Conservation (phyloP, 2,797 vertebrate species). For the Onychomys leucogaster region DNA sequence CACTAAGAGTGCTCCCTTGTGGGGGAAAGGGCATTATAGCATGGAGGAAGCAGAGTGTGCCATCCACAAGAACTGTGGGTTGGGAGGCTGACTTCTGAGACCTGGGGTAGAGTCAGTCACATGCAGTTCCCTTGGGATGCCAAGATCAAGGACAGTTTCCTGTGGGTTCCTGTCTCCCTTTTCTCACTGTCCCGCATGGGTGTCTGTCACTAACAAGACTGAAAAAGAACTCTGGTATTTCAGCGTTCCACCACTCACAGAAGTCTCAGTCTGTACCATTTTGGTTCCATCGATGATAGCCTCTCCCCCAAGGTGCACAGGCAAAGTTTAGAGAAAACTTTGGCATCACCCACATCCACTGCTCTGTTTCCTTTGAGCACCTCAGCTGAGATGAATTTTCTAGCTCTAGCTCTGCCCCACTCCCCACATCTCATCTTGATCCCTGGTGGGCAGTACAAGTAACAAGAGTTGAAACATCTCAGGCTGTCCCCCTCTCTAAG, state of each 20-base stretch:
- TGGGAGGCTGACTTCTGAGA: background rate
- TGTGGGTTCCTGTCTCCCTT: background rate
- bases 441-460: background rate
- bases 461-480: background rate
- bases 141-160: no score
- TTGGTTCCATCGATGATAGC: background rate
- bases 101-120: background rate
- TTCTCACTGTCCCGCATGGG: background rate
- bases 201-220: background rate
- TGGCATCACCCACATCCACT: background rate
- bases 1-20: background rate
- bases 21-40: background rate
- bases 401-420: background rate
- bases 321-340: background rate
- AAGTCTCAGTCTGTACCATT: background rate
- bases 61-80: background rate
- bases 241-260: background rate
- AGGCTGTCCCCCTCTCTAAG: no score
- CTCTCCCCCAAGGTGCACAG: background rate
- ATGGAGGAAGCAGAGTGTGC: background rate
- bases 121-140: background rate
- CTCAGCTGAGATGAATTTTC: background rate
- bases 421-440: background rate
- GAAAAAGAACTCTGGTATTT: background rate
- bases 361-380: background rate